These are phyloP conservation scores for Stictonetta naevosa DNA, from an alignment of 2,113 vertebrate species.

Conservation along the genomic window DNA sequence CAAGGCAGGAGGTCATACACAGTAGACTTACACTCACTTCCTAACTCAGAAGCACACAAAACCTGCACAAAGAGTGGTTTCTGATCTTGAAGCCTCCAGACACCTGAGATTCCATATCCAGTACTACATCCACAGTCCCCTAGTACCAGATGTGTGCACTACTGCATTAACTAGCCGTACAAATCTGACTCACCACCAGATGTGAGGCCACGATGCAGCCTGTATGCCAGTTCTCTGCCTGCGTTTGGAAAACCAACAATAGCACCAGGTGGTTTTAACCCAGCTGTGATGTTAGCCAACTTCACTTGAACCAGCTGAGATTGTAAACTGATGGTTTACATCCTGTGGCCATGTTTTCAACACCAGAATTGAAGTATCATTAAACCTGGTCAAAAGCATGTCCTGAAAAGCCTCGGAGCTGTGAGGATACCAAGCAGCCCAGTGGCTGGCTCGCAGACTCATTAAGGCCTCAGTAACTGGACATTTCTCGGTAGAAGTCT, in stretches of 20 bases:
- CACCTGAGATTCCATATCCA: background rate
- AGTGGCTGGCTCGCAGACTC: background rate
- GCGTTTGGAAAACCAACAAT: background rate
- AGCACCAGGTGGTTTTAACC: background rate
- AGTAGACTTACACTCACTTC: background rate
- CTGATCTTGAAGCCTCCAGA: background rate
- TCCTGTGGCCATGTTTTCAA: background rate
- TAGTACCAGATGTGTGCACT: background rate
- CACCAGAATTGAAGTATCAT: background rate
- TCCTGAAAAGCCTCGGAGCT: background rate
- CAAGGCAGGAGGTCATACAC: background rate
- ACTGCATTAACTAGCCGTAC: background rate
- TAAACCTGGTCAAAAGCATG: background rate
- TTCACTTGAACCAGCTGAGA: background rate
- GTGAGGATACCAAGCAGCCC: background rate
- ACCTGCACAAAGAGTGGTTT: background rate
- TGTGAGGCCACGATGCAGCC: accelerated
- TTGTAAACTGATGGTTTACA: background rate
- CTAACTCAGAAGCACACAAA: too few species aligned
- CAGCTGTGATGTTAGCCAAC: background rate
- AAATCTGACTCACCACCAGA: background rate
- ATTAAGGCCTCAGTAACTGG: background rate
- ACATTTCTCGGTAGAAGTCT: background rate
- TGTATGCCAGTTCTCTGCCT: background rate
- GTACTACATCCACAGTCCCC: background rate